Conservation (phyloP, 2,113 vertebrate species). For the Glareola pratincola region DNA sequence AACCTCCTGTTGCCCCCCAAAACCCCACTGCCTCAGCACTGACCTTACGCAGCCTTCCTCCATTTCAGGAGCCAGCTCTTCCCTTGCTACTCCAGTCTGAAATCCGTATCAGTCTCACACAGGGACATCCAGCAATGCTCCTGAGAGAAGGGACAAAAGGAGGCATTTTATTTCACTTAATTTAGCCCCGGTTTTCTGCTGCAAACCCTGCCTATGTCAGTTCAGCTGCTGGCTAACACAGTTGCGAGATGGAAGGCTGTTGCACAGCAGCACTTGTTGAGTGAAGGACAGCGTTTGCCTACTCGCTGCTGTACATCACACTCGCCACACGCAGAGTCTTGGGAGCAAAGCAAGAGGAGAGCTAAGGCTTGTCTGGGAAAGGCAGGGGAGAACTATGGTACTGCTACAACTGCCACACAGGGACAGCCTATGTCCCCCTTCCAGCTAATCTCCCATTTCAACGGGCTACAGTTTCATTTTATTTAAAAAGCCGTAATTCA, state of each 20-base stretch:
- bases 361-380: not conserved
- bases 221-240: not conserved
- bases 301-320: not conserved
- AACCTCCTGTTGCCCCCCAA: not conserved
- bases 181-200: not conserved
- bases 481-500: not conserved
- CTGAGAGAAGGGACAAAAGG: not conserved
- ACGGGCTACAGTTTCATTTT: not conserved
- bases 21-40: not conserved
- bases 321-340: not conserved
- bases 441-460: not conserved
- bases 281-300: not conserved
- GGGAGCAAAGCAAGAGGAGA: not conserved
- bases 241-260: not conserved
- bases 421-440: not conserved
- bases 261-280: not conserved
- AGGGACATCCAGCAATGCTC: not conserved
- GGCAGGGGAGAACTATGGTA: not conserved
- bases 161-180: not conserved
- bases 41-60: not conserved
- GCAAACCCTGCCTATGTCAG: not conserved
- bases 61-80: not conserved
- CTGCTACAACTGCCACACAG: not conserved
- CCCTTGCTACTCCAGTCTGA: not conserved
- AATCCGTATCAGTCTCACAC: not conserved